Base-by-base conservation (phyloP, 1,140 invertebrate species). In the Cydia strobilella region DNA sequence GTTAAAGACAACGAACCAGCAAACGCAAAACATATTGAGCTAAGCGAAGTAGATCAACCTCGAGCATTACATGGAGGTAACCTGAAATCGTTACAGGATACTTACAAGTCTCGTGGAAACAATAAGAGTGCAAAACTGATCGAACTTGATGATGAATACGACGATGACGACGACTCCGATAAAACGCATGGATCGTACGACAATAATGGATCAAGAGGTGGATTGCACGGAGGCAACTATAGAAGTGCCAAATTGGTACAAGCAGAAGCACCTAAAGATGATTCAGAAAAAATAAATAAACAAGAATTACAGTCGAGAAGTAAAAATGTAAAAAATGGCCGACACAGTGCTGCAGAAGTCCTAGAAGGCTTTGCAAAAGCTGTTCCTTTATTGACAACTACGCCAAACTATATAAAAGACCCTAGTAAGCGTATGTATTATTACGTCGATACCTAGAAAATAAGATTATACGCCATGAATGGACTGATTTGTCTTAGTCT, bases 401-500 rank as follows among this genome's bases (percentile, higher is more conserved):
- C 86, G 1, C 85, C 89, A 13, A 80, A 79, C 0, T 92, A 84
- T 73, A 92, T 91, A 78, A 78, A 90, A 76, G 90, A 92, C 73
- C 90, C 90, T 20, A 92, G 90, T 71, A 91, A 92, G 86, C 81
- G 90, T 76, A 90, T 88, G 88, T 92, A 92, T 75, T 92, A 91
- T 75, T 92, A 91, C 71, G 88, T 92, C 27, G 90, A 92, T 81
- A 77, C 83, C 12, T 87, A 81, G 51, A 54, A 54, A 9, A 12
- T 10, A 23, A 48, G 12, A 12, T 5, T 10, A 72, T 48, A 27
- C 25, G 23, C 18, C 74, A 62, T 25, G n/a, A 73, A 39, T 78
- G 62, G 62, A 74, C 72, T 7, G 39, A 7, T 6, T 54, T 54
- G 51, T 54, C 51, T 54, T 54, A 54, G 51, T 54, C 51, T 54